Evolutionary conservation across 1,140 invertebrate species (phyloP).

Genomic region (Drosophila biarmipes): DNA sequence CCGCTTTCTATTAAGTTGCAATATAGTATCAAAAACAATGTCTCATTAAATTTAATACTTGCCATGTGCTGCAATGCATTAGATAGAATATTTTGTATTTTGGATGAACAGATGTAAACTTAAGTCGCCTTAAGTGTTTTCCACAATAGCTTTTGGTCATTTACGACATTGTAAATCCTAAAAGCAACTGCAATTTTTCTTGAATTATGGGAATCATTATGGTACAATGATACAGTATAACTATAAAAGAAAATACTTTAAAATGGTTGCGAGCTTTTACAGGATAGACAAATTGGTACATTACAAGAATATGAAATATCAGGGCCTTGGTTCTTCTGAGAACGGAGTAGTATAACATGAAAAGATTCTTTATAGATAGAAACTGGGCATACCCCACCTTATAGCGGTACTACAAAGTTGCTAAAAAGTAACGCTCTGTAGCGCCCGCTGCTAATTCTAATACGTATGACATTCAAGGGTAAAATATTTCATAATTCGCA

Average conservation of each 20-base stretch:
- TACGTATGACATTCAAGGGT: slow-evolving; percentile 68
- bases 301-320: too few relatives aligned
- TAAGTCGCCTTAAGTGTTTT: background rate
- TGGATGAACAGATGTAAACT: background rate
- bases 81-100: background rate
- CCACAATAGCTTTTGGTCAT: background rate
- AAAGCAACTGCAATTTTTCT: background rate
- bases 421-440: slow-evolving; percentile 52
- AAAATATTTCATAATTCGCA: slow-evolving; percentile 75
- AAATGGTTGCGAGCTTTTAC: too few relatives aligned
- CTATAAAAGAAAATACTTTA: too few relatives aligned
- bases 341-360: too few relatives aligned
- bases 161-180: background rate
- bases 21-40: too few relatives aligned
- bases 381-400: background rate
- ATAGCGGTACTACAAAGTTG: slow-evolving; percentile 42
- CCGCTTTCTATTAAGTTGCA: too few relatives aligned
- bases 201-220: background rate
- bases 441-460: slow-evolving; percentile 11
- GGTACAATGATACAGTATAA: too few relatives aligned
- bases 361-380: background rate
- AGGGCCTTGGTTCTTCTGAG: too few relatives aligned
- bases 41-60: background rate
- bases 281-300: too few relatives aligned
- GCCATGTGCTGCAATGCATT: background rate